Base-by-base conservation (phyloP, 2,113 vertebrate species). In the Pampusana beccarii region DNA sequence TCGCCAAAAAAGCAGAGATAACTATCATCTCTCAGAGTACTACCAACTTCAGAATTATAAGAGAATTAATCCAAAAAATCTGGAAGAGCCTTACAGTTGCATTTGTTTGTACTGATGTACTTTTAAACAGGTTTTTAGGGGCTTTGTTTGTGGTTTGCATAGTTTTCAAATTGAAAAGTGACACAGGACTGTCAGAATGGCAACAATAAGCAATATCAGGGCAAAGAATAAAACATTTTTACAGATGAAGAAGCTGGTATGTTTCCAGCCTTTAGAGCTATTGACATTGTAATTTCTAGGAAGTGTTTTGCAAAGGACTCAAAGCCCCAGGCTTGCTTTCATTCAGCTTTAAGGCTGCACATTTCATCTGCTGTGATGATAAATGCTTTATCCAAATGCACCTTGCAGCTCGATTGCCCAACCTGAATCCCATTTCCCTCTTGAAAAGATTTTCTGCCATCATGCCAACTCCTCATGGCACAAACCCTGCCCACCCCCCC, bases 401-500 rank as follows among this genome's bases (percentile, higher is more conserved):
- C 42, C 29, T 3, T 21, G 31, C 33, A 71, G 40, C 50, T 75
- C 80, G 54, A 6, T 0, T 48, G 24, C 51, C 20, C 40, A 74
- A 64, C 6, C 12, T 38, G 20, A 90, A 84, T 48, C 48, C 25
- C 14, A 13, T 3, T 25, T 78, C 51, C 42, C 34, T 26, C n/a
- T 67, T 25, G 28, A 83, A 74, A 46, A 65, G 24, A 21, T n/a
- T 38, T 73, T 50, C 64, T 75, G 51, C 26, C 20, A 72, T 4
- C 5, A 29, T 13, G 4, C 18, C 29, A 42, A 13, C 26, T 38
- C 40, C 21, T 28, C 8, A 34, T 13, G 6, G 74, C 16, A 11
- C 2, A 2, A 0, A 16, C 42, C 42, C 1, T 15, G 13, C 6
- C 2, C 15, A 0, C 6, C 12, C 8, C 6, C 42, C 4, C 3